Base-by-base conservation (phyloP, 2,888 invertebrate genomes). In the Thumatha senex region DNA sequence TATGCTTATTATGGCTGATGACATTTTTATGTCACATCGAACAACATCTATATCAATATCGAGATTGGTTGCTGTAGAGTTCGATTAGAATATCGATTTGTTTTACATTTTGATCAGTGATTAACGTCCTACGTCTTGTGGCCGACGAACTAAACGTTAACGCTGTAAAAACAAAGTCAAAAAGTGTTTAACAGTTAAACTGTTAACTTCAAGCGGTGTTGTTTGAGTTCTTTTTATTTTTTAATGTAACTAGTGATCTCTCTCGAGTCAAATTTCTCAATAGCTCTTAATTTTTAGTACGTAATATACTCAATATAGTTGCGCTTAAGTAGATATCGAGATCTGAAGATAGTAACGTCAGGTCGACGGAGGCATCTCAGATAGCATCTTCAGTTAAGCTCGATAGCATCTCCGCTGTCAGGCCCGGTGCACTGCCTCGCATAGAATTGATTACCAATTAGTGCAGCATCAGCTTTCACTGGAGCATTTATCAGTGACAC, bases 371-470 rank as follows among this genome's bases (percentile, higher is more conserved):
- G 70, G 72, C 63, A 67, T 70, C 63, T 56, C 48, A 51, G 83
- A 84, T 84, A 75, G 56, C 55, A 80, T 81, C 80, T 78, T 63
- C 70, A 72, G 74, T 70, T 67, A 72, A 61, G 58, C 51, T 57
- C 49, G 80, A 82, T 82, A 78, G 40, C 56, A 82, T 82, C 80
- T 54, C 57, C 47, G 67, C 71, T 71, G 67, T 72, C 67, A 61
- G 63, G 63, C 64, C 59, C 58, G 69, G 61, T 67, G 74, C 73
- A 72, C 73, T 74, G 77, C 78, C 76, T 76, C 66, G 74, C 72
- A 78, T 80, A 74, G 78, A 79, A 82, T 80, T 74, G 73, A 74
- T 79, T 76, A 76, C 78, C 77, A 82, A 82, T 83, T 81, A 79
- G 72, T 67, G 58, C 70, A 61, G 70, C 68, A 61, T 72, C 64